Percentiles rank a stretch among this genome's conserved stretches.
Conservation (phyloP, 2,113 vertebrate species). For the Propithecus coquereli region DNA sequence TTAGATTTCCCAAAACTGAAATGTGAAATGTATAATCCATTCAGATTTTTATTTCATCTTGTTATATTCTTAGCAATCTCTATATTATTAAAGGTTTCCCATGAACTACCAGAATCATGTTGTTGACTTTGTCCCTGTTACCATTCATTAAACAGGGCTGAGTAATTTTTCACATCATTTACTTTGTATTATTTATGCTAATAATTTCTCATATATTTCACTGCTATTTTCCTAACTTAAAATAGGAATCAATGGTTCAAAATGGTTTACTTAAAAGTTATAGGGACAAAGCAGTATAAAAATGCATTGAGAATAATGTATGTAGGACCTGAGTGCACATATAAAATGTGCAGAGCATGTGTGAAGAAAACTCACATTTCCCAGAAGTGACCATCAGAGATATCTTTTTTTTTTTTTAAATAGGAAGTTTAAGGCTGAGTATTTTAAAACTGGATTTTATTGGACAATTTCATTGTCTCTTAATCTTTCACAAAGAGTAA, state of each 20-base stretch:
- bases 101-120: neutral
- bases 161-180: neutral
- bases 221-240: neutral
- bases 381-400: neutral
- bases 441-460: neutral
- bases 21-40: neutral
- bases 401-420: no score
- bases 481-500: neutral
- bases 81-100: neutral
- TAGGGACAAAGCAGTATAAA: neutral
- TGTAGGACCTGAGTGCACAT: neutral
- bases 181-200: conserved; percentile 5
- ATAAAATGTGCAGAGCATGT: neutral
- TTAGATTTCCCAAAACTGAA: neutral
- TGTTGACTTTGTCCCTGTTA: neutral
- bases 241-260: neutral
- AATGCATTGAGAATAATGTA: neutral
- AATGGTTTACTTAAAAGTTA: neutral
- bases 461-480: neutral
- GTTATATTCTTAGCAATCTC: neutral
- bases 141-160: neutral
- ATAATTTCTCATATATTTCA: neutral
- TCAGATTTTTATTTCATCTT: neutral
- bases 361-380: neutral
- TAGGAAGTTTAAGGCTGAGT: neutral